These are phyloP conservation scores for Exephanes ischioxanthus DNA, from an alignment of 2,888 invertebrate genomes.

Conservation along the genomic window DNA sequence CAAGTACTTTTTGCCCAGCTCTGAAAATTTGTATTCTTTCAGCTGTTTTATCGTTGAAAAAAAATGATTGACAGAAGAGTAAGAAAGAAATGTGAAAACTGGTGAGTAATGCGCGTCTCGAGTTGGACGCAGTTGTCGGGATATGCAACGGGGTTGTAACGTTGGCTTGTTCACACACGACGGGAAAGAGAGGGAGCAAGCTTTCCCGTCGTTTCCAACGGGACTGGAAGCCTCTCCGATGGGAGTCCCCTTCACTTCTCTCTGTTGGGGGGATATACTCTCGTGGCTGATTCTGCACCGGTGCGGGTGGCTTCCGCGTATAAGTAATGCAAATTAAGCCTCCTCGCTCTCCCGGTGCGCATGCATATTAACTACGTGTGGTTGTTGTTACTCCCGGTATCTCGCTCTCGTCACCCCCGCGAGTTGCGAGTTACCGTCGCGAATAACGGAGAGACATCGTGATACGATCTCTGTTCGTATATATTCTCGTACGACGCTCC, in stretches of 20 bases:
- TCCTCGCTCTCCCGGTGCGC: constrained; percentile 65
- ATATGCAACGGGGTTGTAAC: constrained; percentile 19
- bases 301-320: constrained; percentile 73
- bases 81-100: background rate
- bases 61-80: too few species aligned
- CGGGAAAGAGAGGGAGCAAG: constrained; percentile 9
- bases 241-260: constrained; percentile 43
- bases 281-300: constrained; percentile 49
- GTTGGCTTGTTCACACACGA: background rate
- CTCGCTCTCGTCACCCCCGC: constrained; percentile 65
- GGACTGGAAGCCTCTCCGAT: constrained; percentile 19
- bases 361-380: constrained; percentile 81
- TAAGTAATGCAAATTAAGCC: constrained; percentile 80
- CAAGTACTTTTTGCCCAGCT: too few species aligned
- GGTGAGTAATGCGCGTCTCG: background rate
- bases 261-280: constrained; percentile 7
- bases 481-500: constrained; percentile 66
- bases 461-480: constrained; percentile 1
- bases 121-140: background rate
- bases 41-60: too few species aligned
- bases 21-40: too few species aligned
- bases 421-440: constrained; percentile 36
- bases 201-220: constrained; percentile 28
- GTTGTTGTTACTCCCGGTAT: constrained; percentile 70
- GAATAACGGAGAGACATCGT: constrained; percentile 71